phyloP scores from a whole-genome alignment of 2,888 invertebrate genomes.

The Desoria tigrina region DNA sequence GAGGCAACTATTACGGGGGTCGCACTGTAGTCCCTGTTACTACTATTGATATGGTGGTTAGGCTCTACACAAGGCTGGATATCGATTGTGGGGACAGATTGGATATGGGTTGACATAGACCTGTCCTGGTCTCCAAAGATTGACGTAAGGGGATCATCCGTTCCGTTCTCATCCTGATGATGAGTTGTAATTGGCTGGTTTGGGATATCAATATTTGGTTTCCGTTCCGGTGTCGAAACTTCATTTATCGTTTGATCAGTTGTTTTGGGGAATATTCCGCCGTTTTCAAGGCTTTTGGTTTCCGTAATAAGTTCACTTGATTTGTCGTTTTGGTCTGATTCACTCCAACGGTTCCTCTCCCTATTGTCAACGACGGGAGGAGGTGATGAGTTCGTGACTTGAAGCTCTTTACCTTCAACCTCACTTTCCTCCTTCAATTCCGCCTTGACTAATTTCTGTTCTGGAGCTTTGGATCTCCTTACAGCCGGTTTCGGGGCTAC shows the following conservation, averaged over 20 bases:
- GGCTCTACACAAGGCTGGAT: neutral
- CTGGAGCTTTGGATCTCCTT: too few relatives aligned
- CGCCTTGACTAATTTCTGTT: too few relatives aligned
- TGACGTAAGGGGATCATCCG: slow-evolving; percentile 20
- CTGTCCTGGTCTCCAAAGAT: slow-evolving; percentile 21
- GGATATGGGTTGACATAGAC: slow-evolving; percentile 23
- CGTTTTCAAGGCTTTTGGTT: too few relatives aligned
- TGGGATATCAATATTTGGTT: too few relatives aligned
- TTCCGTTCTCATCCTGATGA: slow-evolving; percentile 8
- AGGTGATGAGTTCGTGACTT: too few relatives aligned
- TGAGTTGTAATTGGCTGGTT: too few relatives aligned
- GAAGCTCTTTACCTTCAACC: too few relatives aligned
- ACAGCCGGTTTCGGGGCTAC: too few relatives aligned
- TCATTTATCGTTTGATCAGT: neutral
- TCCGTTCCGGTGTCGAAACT: slow-evolving; percentile 3
- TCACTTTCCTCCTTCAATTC: too few relatives aligned
- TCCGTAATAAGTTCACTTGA: neutral
- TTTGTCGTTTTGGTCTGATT: slow-evolving; percentile 17
- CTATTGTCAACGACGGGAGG: neutral
- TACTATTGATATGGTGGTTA: too few relatives aligned
- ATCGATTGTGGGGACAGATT: slow-evolving; percentile 24
- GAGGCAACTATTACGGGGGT: too few relatives aligned
- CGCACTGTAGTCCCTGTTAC: too few relatives aligned
- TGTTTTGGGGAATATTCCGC: neutral
- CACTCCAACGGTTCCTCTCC: slow-evolving; percentile 10